A percentile compares a stretch with the other conserved stretches of the same genome.
These are phyloP conservation scores for Streptopelia turtur DNA, from an alignment of 2,797 vertebrate genomes.

Conservation along the genomic window DNA sequence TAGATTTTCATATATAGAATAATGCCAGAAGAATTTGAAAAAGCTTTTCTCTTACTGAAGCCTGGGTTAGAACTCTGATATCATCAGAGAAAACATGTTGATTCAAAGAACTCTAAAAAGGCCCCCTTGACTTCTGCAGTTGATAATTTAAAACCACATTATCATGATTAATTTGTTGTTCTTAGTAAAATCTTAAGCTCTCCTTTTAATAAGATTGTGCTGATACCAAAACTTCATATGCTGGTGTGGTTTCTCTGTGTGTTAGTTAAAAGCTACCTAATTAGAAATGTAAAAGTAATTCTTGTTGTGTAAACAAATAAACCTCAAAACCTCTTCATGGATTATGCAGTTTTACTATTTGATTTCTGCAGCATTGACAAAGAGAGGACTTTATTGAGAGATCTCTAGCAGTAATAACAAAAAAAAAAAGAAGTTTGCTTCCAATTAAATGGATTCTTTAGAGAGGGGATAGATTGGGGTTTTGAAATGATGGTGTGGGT, in stretches of 20 bases:
- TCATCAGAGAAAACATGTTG: neutral
- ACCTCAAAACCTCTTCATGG: neutral
- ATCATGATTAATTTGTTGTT: slow-evolving; percentile 22
- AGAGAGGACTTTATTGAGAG: neutral
- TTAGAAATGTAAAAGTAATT: slow-evolving; percentile 50
- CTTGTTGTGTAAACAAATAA: slow-evolving; percentile 33
- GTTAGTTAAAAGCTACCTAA: slow-evolving; percentile 49
- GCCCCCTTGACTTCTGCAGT: neutral
- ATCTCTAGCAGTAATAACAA: neutral
- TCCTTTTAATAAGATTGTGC: neutral
- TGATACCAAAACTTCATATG: neutral
- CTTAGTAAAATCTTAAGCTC: neutral
- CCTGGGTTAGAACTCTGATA: neutral
- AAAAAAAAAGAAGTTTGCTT: neutral
- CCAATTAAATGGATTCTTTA: neutral
- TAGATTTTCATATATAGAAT: neutral
- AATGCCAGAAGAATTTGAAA: neutral
- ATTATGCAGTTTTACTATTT: neutral
- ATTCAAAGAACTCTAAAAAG: neutral
- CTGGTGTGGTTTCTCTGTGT: slow-evolving; percentile 2
- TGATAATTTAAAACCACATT: neutral
- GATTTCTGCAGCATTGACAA: neutral
- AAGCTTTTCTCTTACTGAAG: neutral
- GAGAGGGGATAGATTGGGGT: neutral
- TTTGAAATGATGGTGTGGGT: neutral